These are phyloP conservation scores for Hypselothyrea guttata DNA, from an alignment of 2,888 invertebrate species.

Conservation along the genomic window DNA sequence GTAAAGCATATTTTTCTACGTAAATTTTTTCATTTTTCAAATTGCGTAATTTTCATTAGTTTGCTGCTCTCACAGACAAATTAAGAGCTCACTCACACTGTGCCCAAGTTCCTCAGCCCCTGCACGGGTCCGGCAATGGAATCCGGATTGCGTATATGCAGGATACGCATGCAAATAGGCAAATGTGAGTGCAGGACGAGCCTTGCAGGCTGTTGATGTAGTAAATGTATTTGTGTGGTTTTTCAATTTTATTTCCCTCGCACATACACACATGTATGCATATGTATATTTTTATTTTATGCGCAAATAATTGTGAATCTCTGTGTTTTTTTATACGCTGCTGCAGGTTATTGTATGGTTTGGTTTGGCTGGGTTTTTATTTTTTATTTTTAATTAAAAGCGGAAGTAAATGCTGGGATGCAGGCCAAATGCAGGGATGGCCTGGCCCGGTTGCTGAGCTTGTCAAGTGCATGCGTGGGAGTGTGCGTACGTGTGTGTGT, in stretches of 20 bases:
- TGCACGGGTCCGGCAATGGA: slow-evolving; percentile 31
- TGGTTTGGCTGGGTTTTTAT: slow-evolving; percentile 65
- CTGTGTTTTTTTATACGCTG: slow-evolving; percentile 54
- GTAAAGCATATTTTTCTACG: slow-evolving; percentile 29
- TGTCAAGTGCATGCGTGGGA: slow-evolving; percentile 54
- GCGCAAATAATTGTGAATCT: slow-evolving; percentile 76
- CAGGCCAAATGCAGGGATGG: slow-evolving; percentile 38
- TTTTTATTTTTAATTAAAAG: slow-evolving; percentile 78
- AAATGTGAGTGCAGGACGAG: slow-evolving; percentile 53
- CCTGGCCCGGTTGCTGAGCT: slow-evolving; percentile 41
- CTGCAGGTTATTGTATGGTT: slow-evolving; percentile 72
- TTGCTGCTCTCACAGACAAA: slow-evolving; percentile 74
- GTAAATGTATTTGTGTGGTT: slow-evolving; percentile 66
- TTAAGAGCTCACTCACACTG: slow-evolving; percentile 55
- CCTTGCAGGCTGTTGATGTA: slow-evolving; percentile 56
- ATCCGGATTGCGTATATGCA: slow-evolving; percentile 69
- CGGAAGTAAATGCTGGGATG: slow-evolving; percentile 67
- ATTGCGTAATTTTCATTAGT: slow-evolving; percentile 79
- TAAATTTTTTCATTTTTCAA: slow-evolving; percentile 61
- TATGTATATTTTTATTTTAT: slow-evolving; percentile 49
- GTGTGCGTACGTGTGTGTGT: slow-evolving; percentile 19
- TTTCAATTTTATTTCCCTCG: slow-evolving; percentile 55
- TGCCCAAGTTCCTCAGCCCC: slow-evolving; percentile 2
- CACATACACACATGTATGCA: slow-evolving; percentile 3
- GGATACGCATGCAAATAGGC: slow-evolving; percentile 65